A percentile compares a stretch with the other conserved stretches of the same genome.
Evolutionary conservation across 2,888 invertebrate species (phyloP).

Genomic region (Melanophora roralis): DNA sequence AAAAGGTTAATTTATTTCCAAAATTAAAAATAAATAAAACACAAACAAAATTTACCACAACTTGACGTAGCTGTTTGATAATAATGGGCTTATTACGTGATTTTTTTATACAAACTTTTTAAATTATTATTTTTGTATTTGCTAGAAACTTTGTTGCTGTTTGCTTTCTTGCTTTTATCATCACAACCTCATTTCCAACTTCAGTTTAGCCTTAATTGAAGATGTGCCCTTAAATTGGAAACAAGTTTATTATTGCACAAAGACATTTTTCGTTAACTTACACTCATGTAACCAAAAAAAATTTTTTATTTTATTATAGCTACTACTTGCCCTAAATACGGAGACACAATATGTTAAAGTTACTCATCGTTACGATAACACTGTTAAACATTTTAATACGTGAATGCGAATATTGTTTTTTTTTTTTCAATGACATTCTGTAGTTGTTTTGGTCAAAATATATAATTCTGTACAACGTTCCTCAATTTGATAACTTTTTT

Average conservation of each 20-base stretch:
- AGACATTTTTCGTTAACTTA: constrained; percentile 21
- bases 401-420: too few species aligned
- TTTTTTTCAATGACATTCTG: too few species aligned
- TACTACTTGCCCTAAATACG: not conserved
- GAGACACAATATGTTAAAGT: not conserved
- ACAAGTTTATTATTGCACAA: constrained; percentile 41
- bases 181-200: constrained; percentile 6
- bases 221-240: constrained; percentile 58
- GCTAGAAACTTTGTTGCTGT: not conserved
- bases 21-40: not conserved
- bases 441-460: too few species aligned
- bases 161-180: constrained; percentile 16
- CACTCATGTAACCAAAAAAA: not conserved
- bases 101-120: constrained; percentile 46
- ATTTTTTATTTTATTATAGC: not conserved
- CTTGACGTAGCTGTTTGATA: constrained; percentile 28
- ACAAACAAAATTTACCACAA: constrained; percentile 18
- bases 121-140: constrained; percentile 27
- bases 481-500: too few species aligned
- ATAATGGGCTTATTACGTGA: constrained; percentile 60
- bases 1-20: constrained; percentile 36
- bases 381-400: not conserved
- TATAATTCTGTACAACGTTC: too few species aligned
- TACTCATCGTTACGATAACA: not conserved
- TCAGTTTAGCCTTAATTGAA: constrained; percentile 34